Evolutionary conservation across 2,888 invertebrate species (phyloP).

Genomic region (Augochlorella aurata): DNA sequence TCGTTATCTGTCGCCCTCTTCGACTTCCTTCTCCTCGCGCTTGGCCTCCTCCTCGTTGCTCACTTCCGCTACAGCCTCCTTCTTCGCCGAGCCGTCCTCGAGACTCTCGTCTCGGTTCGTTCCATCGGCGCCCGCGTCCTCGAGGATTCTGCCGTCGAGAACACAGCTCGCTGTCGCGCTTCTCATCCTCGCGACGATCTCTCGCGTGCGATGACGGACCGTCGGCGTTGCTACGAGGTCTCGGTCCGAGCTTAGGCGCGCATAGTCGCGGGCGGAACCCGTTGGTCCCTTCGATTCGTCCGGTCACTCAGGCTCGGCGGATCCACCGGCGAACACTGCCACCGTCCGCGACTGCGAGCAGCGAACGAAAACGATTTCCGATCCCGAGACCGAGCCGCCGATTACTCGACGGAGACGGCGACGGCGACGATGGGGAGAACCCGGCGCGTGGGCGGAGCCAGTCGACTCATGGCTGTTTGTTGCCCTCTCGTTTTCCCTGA

Average conservation of each 20-base stretch:
- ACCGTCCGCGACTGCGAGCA: background rate
- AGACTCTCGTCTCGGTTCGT: slow-evolving; percentile 1
- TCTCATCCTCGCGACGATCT: slow-evolving; percentile 29
- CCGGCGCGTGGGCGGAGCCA: slow-evolving; percentile 71
- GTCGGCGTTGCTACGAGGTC: background rate
- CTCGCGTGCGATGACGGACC: background rate
- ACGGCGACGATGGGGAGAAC: slow-evolving; percentile 44
- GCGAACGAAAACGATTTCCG: slow-evolving; percentile 41
- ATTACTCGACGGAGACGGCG: slow-evolving; percentile 59
- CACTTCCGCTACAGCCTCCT: background rate
- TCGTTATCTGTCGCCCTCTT: slow-evolving; percentile 60
- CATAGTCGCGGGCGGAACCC: background rate
- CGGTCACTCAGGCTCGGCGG: background rate
- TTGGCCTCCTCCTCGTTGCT: background rate
- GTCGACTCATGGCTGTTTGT: slow-evolving; percentile 55
- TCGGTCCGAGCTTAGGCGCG: background rate
- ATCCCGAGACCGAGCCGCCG: slow-evolving; percentile 52
- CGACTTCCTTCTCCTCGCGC: slow-evolving; percentile 29
- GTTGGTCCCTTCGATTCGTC: background rate
- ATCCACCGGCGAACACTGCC: slow-evolving; percentile 41
- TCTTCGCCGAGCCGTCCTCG: background rate
- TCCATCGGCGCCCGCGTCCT: background rate
- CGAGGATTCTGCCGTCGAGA: slow-evolving; percentile 17
- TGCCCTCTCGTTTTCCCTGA: slow-evolving; percentile 47
- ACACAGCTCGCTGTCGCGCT: slow-evolving; percentile 26